phyloP scores from a whole-genome alignment of 30 jellyfish, hydroid and myxozoan species.

The Aurelia aurita complex sp. Pacific region DNA sequence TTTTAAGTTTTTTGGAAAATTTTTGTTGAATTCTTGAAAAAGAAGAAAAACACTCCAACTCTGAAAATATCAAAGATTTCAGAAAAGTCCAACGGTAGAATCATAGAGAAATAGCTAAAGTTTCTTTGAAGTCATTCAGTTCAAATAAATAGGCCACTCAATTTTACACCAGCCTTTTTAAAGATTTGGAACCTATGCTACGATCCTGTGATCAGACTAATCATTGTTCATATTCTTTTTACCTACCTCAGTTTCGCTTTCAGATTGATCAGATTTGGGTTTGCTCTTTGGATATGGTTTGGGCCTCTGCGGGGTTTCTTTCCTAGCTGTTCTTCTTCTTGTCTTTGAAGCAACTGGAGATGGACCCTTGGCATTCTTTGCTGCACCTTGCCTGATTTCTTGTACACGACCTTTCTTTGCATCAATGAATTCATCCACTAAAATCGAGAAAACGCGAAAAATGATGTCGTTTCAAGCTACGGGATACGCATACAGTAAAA shows the following conservation, averaged over 20 bases:
- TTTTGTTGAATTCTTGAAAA: no score
- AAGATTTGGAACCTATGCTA: no score
- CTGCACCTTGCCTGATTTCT: background rate
- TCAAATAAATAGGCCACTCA: no score
- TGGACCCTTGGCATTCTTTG: constrained; percentile 1
- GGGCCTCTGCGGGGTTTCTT: constrained; percentile 46
- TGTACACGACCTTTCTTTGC: constrained; percentile 23
- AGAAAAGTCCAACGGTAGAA: no score
- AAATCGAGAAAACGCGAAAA: background rate
- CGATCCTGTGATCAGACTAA: background rate
- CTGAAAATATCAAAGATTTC: no score
- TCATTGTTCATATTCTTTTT: background rate
- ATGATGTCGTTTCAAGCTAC: no score
- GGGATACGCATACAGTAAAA: no score
- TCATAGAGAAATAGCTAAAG: no score
- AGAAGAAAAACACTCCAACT: no score
- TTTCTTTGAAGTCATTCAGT: no score
- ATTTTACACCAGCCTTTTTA: no score
- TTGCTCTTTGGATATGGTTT: constrained; percentile 55
- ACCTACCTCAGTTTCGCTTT: constrained; percentile 53
- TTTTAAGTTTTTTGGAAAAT: no score
- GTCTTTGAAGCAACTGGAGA: constrained; percentile 56
- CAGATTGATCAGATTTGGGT: constrained; percentile 40
- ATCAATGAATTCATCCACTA: constrained; percentile 4
- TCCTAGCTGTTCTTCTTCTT: constrained; percentile 38